Evolutionary conservation across 1,140 invertebrate species (phyloP), one percentile per base, ranked within the genome.

Genomic region (Hydropsyche tenuis): DNA sequence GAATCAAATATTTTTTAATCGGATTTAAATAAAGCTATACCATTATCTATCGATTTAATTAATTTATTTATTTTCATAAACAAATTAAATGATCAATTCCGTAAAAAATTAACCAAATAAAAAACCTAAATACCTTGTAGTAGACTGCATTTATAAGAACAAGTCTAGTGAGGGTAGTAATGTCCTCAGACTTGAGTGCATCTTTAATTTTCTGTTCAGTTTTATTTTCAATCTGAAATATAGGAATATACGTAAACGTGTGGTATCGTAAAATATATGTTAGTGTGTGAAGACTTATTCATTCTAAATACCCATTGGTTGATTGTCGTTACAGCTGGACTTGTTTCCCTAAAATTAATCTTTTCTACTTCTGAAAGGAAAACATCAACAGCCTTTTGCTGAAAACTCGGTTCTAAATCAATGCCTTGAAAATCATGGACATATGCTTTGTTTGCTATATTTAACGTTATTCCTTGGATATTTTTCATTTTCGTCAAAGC

Each of bases 51-150:
- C 37, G n/a, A n/a, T n/a, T n/a, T n/a, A n/a, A n/a, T n/a, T n/a
- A n/a, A n/a, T n/a, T n/a, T n/a, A n/a, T n/a, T n/a, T n/a, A n/a
- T n/a, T n/a, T n/a, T n/a, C n/a, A n/a, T n/a, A n/a, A n/a, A n/a
- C n/a, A n/a, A n/a, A n/a, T n/a, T n/a, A n/a, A n/a, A n/a, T n/a
- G n/a, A n/a, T n/a, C n/a, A n/a, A n/a, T n/a, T n/a, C n/a, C n/a
- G n/a, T n/a, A n/a, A n/a, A n/a, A n/a, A n/a, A n/a, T n/a, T n/a
- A n/a, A n/a, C n/a, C n/a, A n/a, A n/a, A n/a, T n/a, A n/a, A n/a
- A n/a, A n/a, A n/a, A n/a, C n/a, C n/a, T n/a, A n/a, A n/a, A n/a
- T 70, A 77, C 91, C 82, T 93, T 94, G 81, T 94, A 95, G 79
- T 94, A 93, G 56, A 95, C 86, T 4, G 92, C 92, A 83, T 94